Conservation (phyloP, 2,888 invertebrate species). For the Pristionchus mayeri region DNA sequence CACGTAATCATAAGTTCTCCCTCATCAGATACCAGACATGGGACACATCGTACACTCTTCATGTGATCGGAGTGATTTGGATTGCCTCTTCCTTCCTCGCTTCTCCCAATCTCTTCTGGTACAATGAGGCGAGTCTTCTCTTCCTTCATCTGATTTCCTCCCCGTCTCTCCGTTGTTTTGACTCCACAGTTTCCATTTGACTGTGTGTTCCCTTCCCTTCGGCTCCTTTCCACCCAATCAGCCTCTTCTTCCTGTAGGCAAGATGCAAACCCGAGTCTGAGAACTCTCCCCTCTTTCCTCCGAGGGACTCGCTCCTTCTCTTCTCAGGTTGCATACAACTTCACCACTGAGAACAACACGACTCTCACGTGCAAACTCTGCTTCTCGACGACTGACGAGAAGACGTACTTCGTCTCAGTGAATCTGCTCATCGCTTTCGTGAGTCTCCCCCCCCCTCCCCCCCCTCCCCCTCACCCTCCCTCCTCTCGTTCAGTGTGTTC, state of each 20-base stretch:
- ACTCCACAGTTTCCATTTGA: not conserved
- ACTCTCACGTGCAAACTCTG: constrained; percentile 57
- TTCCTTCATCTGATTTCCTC: not conserved
- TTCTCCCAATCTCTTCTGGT: constrained; percentile 71
- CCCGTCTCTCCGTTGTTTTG: not conserved
- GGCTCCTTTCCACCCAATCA: not conserved
- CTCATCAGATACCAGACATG: constrained; percentile 61
- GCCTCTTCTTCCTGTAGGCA: constrained; percentile 1
- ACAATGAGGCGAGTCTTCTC: constrained; percentile 66
- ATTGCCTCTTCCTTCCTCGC: constrained; percentile 68
- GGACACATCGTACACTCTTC: constrained; percentile 69
- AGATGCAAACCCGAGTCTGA: not conserved
- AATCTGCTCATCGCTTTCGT: constrained; percentile 73
- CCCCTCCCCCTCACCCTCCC: too few relatives aligned
- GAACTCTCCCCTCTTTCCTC: not conserved
- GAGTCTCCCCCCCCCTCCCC: too few relatives aligned
- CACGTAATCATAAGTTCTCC: too few relatives aligned
- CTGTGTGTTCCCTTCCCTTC: not conserved
- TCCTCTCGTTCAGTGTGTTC: constrained; percentile 61
- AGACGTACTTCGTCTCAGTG: constrained; percentile 68
- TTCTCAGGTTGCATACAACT: constrained; percentile 43
- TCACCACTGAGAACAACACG: constrained; percentile 32
- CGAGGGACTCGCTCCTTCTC: not conserved
- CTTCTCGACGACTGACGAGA: constrained; percentile 66
- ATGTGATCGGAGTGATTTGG: constrained; percentile 73